phyloP scores from a whole-genome alignment of 2,888 invertebrate genomes.

The Rhaphigaster nebulosa region DNA sequence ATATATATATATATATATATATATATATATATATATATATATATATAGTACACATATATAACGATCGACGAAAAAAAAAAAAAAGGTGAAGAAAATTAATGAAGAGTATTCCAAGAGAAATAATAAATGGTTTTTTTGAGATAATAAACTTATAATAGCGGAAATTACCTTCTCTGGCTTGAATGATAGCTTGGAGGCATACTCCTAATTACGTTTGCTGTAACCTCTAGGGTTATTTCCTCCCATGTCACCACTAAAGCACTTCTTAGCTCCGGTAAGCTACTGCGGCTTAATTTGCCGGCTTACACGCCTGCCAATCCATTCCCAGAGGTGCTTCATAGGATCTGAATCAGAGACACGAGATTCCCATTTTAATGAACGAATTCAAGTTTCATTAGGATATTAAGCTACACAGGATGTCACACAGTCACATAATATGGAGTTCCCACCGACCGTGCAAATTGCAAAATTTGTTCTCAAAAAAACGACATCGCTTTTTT shows the following conservation, averaged over 20 bases:
- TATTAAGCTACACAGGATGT: background rate
- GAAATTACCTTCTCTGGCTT: background rate
- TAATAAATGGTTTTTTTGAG: background rate
- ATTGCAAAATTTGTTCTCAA: background rate
- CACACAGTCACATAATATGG: background rate
- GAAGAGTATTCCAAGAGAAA: background rate
- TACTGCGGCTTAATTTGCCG: conserved; percentile 19
- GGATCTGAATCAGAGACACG: background rate
- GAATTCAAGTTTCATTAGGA: background rate
- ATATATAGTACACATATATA: background rate
- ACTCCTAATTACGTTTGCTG: conserved; percentile 21
- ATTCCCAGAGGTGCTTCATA: background rate
- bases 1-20: too few species aligned
- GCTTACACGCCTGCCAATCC: background rate
- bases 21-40: too few species aligned
- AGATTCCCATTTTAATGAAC: background rate
- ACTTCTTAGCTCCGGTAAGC: conserved; percentile 22
- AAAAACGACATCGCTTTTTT: too few species aligned
- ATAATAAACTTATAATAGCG: background rate
- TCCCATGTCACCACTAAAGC: conserved; percentile 38
- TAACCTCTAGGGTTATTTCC: conserved; percentile 5
- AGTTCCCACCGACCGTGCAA: background rate
- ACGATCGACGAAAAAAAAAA: background rate
- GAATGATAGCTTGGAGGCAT: conserved; percentile 15
- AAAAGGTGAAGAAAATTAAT: background rate